Base-by-base conservation (phyloP, 35 echinoderm and acorn worm species). In the Ophioderma brevispina region DNA sequence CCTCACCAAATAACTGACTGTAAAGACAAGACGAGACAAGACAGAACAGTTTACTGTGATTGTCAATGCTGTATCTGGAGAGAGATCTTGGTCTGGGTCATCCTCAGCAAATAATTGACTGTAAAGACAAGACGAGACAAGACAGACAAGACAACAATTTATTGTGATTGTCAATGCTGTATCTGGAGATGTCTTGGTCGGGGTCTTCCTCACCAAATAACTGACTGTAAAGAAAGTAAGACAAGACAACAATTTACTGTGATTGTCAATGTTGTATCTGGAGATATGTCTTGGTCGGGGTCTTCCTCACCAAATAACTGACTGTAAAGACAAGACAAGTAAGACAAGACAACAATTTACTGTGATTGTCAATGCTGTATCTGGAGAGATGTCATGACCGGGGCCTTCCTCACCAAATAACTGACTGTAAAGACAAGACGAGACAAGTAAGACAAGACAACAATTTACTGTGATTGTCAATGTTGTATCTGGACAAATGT, bases 151-250 rank as follows among this genome's bases (percentile, higher is more conserved):
- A n/a, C n/a, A n/a, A n/a, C n/a, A n/a, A n/a, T n/a, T n/a, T n/a
- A n/a, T n/a, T n/a, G n/a, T n/a, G n/a, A n/a, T n/a, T n/a, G n/a
- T n/a, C n/a, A n/a, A n/a, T n/a, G 97, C 97, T 37, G 97, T 99
- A 81, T 99, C 97, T 33, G 97, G 97, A 64, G 97, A 99, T 33
- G 78, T 99, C 97, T 78, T 99, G 97, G 80, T 99, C 97, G 28
- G 97, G 97, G 76, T 99, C 97, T 86, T 99, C 97, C 42, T 99
- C 97, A 39, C 97, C 97, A 95, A 99, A 99, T 76, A 99, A 86
- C 49, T 99, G 97, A 86, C 97, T 99, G 76, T 21, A 36, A 49
- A 31, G n/a, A 93, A 33, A 5, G n/a, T n/a, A n/a, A n/a, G n/a
- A n/a, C n/a, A n/a, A n/a, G n/a, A n/a, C n/a, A n/a, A n/a, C n/a